phyloP scores from a whole-genome alignment of 2,888 invertebrate genomes.

The Drosophila quinaria region DNA sequence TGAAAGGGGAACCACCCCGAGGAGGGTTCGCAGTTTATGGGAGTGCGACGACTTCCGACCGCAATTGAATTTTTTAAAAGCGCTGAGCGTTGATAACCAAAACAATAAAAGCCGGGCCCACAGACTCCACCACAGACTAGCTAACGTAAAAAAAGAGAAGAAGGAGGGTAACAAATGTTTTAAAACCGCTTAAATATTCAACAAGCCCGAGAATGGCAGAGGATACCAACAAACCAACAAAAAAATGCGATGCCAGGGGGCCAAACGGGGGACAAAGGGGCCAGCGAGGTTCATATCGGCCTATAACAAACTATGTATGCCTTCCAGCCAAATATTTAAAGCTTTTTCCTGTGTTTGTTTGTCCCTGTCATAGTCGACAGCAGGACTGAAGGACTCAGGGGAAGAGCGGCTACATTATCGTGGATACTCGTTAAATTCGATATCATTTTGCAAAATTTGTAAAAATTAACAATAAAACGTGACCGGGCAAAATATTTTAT shows the following conservation, averaged over 20 bases:
- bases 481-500: slow-evolving; percentile 75
- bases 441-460: slow-evolving; percentile 71
- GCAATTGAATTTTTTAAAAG: slow-evolving; percentile 82
- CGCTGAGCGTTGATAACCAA: slow-evolving; percentile 82
- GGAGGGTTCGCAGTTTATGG: slow-evolving; percentile 67
- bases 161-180: slow-evolving; percentile 68
- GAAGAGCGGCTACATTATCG: slow-evolving; percentile 48
- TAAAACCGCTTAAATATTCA: slow-evolving; percentile 81
- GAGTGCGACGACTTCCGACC: slow-evolving; percentile 82
- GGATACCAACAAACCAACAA: slow-evolving; percentile 16
- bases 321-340: slow-evolving; percentile 59
- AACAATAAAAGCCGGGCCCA: slow-evolving; percentile 73
- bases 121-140: slow-evolving; percentile 49
- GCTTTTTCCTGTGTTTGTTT: slow-evolving; percentile 17
- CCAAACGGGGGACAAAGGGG: slow-evolving; percentile 9
- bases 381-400: slow-evolving; percentile 20
- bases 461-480: slow-evolving; percentile 80
- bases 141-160: slow-evolving; percentile 12
- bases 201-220: slow-evolving; percentile 60
- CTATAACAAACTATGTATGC: slow-evolving; percentile 78
- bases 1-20: slow-evolving; percentile 47
- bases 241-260: slow-evolving; percentile 45
- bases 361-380: slow-evolving; percentile 13
- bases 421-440: slow-evolving; percentile 67
- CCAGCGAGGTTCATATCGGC: slow-evolving; percentile 66